A percentile compares a stretch with the other conserved stretches of the same genome.
These are phyloP conservation scores for Bradypodion pumilum DNA, from an alignment of 2,797 vertebrate genomes.

Conservation along the genomic window DNA sequence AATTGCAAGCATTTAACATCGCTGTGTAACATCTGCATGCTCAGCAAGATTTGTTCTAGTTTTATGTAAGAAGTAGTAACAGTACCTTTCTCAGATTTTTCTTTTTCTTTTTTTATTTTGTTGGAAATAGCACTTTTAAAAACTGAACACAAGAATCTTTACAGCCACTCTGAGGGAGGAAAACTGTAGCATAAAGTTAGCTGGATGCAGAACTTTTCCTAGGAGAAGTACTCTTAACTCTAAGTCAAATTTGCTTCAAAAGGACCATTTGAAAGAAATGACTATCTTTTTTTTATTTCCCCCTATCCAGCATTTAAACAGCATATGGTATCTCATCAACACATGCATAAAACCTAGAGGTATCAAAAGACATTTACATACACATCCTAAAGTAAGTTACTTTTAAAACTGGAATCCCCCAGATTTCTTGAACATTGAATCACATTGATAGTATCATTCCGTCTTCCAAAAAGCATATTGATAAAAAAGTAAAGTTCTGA, in stretches of 20 bases:
- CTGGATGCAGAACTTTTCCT: constrained; percentile 37
- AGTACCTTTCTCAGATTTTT: no score
- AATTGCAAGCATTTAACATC: not conserved
- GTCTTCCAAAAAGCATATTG: constrained; percentile 3
- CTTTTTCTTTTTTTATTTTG: no score
- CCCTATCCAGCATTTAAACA: constrained; percentile 24
- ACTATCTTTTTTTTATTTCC: constrained; percentile 24
- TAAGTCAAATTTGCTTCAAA: constrained; percentile 23
- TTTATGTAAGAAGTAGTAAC: not conserved
- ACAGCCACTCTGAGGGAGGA: constrained; percentile 43
- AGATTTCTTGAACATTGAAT: not conserved
- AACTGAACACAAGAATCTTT: constrained; percentile 32
- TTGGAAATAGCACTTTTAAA: constrained; percentile 33
- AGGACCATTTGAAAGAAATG: constrained; percentile 26
- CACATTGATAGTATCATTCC: constrained; percentile 23
- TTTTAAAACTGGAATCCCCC: constrained; percentile 21
- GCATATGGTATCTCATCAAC: not conserved
- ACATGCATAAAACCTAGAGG: constrained; percentile 31
- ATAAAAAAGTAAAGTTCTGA: not conserved
- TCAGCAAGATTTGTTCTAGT: not conserved
- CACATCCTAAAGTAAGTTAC: constrained; percentile 36
- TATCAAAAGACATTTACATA: constrained; percentile 24
- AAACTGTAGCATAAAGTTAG: constrained; percentile 46
- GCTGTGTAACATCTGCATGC: not conserved
- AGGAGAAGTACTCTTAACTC: constrained; percentile 13